Conservation (phyloP, 1,140 invertebrate species). For the Drosophila kanapiae region DNA sequence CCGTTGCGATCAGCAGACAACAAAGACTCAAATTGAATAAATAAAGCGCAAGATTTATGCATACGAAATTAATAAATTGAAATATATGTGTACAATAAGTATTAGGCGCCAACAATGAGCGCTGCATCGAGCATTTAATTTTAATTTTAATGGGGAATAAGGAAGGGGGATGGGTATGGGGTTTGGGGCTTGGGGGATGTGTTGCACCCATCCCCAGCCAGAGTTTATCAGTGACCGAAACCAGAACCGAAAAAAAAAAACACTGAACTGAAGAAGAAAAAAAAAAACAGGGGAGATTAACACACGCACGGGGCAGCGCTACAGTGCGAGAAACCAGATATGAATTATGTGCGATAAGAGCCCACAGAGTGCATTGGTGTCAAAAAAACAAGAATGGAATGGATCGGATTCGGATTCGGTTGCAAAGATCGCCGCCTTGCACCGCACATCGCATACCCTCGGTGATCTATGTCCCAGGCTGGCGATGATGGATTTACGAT, state of each 20-base stretch:
- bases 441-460: conserved; percentile 39
- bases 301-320: conserved; percentile 44
- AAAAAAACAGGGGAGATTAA: conserved; percentile 62
- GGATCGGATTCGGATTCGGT: conserved; percentile 8
- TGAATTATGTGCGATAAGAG: conserved; percentile 80
- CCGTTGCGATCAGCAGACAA: conserved; percentile 70
- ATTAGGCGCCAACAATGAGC: conserved; percentile 71
- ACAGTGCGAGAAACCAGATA: conserved; percentile 76
- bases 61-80: conserved; percentile 83
- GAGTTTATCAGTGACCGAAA: conserved; percentile 58
- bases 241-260: conserved; percentile 25
- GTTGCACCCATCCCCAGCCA: conserved; percentile 16
- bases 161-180: not conserved
- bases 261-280: too few species aligned
- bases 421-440: not conserved
- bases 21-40: conserved; percentile 83
- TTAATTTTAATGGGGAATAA: conserved; percentile 46
- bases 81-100: conserved; percentile 70
- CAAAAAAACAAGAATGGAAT: conserved; percentile 64
- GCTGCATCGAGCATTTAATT: conserved; percentile 73
- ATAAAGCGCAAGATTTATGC: conserved; percentile 81
- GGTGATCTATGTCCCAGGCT: not conserved
- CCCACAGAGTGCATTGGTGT: conserved; percentile 75
- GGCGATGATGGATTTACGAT: conserved; percentile 21
- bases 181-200: not conserved